phyloP scores from a whole-genome alignment of 1,140 invertebrate genomes.

The Sitodiplosis mosellana region DNA sequence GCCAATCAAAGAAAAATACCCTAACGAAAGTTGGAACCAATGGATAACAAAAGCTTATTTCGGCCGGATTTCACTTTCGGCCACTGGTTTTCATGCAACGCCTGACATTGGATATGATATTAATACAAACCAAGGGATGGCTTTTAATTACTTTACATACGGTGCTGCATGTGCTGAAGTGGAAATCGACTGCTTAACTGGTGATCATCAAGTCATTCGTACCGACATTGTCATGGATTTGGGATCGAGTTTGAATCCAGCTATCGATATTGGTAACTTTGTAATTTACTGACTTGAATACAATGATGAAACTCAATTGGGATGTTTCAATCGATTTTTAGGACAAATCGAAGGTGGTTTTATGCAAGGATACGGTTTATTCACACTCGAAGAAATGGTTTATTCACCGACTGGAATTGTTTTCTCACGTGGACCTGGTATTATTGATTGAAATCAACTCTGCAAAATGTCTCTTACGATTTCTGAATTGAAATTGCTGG shows the following conservation, averaged over 20 bases:
- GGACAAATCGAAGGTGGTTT: constrained; percentile 88
- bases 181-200: constrained; percentile 75
- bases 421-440: constrained; percentile 72
- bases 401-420: constrained; percentile 66
- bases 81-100: constrained; percentile 73
- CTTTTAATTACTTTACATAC: constrained; percentile 68
- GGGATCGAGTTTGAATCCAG: constrained; percentile 77
- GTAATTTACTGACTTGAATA: too few species aligned
- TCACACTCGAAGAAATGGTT: constrained; percentile 75
- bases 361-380: constrained; percentile 82
- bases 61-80: constrained; percentile 60
- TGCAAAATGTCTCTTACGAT: too few species aligned
- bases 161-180: constrained; percentile 64
- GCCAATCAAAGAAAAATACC: constrained; percentile 57
- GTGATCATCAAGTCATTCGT: constrained; percentile 68
- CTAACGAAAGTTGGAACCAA: constrained; percentile 66
- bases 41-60: constrained; percentile 71
- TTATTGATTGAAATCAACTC: constrained; percentile 9
- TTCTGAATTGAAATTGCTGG: too few species aligned
- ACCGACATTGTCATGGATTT: constrained; percentile 94
- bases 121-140: constrained; percentile 44
- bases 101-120: constrained; percentile 61
- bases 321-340: too few species aligned
- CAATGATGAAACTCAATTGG: too few species aligned
- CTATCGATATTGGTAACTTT: constrained; percentile 63